Evolutionary conservation across 2,888 invertebrate genomes (phyloP), one percentile per base, ranked within the genome.

Genomic region (Synanthedon vespiformis): DNA sequence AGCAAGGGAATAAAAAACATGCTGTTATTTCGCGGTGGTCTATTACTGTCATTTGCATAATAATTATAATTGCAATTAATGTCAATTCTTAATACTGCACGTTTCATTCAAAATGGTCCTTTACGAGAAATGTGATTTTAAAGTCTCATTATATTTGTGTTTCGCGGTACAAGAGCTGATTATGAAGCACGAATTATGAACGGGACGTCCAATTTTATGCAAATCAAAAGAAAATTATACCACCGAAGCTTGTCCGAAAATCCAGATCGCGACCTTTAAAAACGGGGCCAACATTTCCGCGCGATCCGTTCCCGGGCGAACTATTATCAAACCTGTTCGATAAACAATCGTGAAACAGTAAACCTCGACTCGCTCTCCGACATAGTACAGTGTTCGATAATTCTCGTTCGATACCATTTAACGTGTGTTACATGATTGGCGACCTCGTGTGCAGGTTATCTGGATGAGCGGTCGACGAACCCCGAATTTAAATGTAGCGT

Each of bases 231-330:
- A 52, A 54, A 56, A 58, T 56, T 59, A 54, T 50, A 52, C 49
- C 49, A 54, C 53, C 53, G 34, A 18, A 50, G 13, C 47, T 13
- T 57, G 59, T 55, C 54, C 54, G 53, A 60, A 50, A 64, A 70
- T 63, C 62, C 60, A 63, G 64, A 62, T 62, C 63, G 61, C 57
- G 74, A 78, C 76, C 79, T 78, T 78, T 77, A 55, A 53, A 58
- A 75, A 66, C 58, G 61, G 63, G 70, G 70, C 60, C 72, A 56
- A 51, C 53, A 64, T 60, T 69, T 72, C 70, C 70, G 68, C 52
- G 54, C 49, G 48, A 48, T 40, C 11, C 40, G 53, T 6, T 27
- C 50, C 53, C 50, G 53, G 53, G 55, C 10, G 52, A 53, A 51
- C 51, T 51, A 50, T 16, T 49, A 52, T 40, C 50, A 47, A 16